Evolutionary conservation across 1,140 invertebrate genomes (phyloP), one percentile per base, ranked within the genome.

Genomic region (Macrosteles quadrilineatus): DNA sequence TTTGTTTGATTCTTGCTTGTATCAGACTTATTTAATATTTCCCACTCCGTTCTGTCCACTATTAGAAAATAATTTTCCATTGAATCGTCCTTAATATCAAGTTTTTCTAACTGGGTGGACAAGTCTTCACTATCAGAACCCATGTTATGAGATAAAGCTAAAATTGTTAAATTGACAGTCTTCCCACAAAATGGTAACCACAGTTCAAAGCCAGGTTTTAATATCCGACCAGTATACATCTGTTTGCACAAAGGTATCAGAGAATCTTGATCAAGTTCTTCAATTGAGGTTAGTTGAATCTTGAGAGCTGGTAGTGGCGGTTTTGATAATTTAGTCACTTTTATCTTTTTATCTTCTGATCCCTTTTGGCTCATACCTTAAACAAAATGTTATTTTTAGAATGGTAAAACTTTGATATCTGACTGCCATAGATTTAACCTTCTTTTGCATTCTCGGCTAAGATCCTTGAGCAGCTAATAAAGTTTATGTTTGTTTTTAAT

Each of bases 1-100:
- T 63, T 64, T 64, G 67, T 71, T 62, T 71, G 36, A 29, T 14
- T 30, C 67, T 75, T 1, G 14, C 32, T 30, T 23, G 76, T 67
- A 76, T 77, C 77, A 30, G 78, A 81, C 66, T 80, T 76, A 70
- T 76, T 78, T 64, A 23, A 43, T 27, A 14, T 57, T 12, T 31
- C 30, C 32, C 43, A 40, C 43, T 55, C 36, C 25, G 68, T 72
- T 53, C 21, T 9, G 0, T 63, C 63, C 55, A 11, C 40, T 50
- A 50, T 29, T 12, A 55, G 40, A 57, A 40, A 69, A 50, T 43
- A 70, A 21, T 43, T 17, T 21, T 27, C 30, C 14, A 9, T 27
- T 19, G 6, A n/a, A 57, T 32, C 27, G 9, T 69, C 53, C 32
- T 70, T 19, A 6, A 72, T 57, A 67, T 64, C 66, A 63, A 73